Evolutionary conservation across 2,888 invertebrate species (phyloP), one percentile per base, ranked within the genome.

Genomic region (Chesias legatella): DNA sequence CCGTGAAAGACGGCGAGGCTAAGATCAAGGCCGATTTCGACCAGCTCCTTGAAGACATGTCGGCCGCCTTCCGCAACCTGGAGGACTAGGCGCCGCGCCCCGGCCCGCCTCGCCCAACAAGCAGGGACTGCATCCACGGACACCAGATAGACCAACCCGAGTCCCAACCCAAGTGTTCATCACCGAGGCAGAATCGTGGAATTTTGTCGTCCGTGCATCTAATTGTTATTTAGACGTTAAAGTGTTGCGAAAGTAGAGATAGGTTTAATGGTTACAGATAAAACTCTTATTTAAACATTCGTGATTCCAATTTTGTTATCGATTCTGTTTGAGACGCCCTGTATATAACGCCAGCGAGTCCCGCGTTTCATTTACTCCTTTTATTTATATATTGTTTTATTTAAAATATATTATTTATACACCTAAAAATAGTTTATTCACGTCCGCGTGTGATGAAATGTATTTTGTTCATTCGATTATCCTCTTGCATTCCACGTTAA

Each of bases 1-100:
- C 99, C 29, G 96, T 97, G 13, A 98, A 97, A 84, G 99, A 99
- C 63, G 99, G 99, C 39, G 99, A 99, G 81, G 93, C 94, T 7
- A 99, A 98, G 89, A 98, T 99, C 83, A 96, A 95, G 85, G 94
- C 95, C 30, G 98, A 99, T 73, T 98, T 96, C 82, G 99, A 99
- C 79, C 98, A 98, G 72, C 90, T 99, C 39, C 91, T 97, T 66
- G 99, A 99, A 84, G 97, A 98, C 78, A 97, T 99, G 91, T 96
- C 97, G 65, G 95, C 95, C 74, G 96, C 97, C 63, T 99, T 99
- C 92, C 94, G 99, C 83, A 98, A 98, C 90, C 91, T 99, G 73
- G 99, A 99, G 90, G 99, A 99, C 86, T 98, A 96, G 90, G 60
- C 64, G 39, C 31, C 7, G 17, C 10, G 25, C 8, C 24, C 33